phyloP scores from a whole-genome alignment of 2,888 invertebrate species.

The Ornithoptera alexandrae region DNA sequence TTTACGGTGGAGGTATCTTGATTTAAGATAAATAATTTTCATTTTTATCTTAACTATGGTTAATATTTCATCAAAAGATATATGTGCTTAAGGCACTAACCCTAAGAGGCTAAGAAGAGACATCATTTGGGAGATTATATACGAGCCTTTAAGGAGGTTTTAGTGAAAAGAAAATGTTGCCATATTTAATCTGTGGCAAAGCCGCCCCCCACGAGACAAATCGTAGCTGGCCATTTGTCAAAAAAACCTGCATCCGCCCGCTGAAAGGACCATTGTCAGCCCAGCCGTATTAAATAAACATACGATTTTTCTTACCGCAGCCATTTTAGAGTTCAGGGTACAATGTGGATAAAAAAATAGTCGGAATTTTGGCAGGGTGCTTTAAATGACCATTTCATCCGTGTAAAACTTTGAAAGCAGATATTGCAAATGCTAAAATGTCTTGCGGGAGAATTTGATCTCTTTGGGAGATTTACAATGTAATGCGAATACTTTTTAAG shows the following conservation, averaged over 20 bases:
- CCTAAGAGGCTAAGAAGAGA: too few relatives aligned
- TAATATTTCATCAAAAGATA: too few relatives aligned
- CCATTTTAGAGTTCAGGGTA: conserved; percentile 40
- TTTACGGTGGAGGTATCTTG: too few relatives aligned
- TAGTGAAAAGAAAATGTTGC: neutral
- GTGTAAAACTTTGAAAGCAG: neutral
- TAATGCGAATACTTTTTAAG: too few relatives aligned
- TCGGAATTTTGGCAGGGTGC: conserved; percentile 22
- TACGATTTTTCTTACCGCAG: conserved; percentile 40
- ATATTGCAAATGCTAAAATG: neutral
- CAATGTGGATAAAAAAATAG: conserved; percentile 13
- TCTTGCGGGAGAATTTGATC: too few relatives aligned
- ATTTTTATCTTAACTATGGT: too few relatives aligned
- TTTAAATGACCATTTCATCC: neutral
- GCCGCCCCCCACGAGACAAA: conserved; percentile 76
- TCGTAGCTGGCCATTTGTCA: conserved; percentile 78
- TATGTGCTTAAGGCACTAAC: too few relatives aligned
- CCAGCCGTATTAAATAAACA: conserved; percentile 40
- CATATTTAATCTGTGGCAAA: conserved; percentile 54
- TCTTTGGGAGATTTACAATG: too few relatives aligned
- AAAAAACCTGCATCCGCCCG: conserved; percentile 78
- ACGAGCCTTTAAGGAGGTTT: too few relatives aligned
- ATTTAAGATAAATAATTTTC: too few relatives aligned
- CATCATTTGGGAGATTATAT: too few relatives aligned
- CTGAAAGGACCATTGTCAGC: conserved; percentile 69